phyloP scores from a whole-genome alignment of 2,113 vertebrate genomes.

The Thoracochromis brauschi region DNA sequence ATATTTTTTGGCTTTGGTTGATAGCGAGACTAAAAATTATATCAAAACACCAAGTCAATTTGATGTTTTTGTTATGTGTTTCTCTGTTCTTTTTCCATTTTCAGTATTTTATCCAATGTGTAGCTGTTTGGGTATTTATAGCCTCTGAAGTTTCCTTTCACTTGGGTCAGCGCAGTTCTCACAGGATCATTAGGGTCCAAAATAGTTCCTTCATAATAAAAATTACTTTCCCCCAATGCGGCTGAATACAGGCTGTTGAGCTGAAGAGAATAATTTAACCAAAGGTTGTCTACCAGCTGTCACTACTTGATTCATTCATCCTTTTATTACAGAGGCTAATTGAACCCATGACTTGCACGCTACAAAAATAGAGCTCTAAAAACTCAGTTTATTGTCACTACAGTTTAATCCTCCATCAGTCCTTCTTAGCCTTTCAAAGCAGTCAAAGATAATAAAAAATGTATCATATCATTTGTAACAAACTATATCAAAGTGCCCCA shows the following conservation, averaged over 20 bases:
- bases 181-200: neutral
- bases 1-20: neutral
- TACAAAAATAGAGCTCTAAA: slow-evolving; percentile 20
- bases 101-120: neutral
- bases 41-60: neutral
- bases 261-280: slow-evolving; percentile 29
- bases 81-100: neutral
- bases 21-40: neutral
- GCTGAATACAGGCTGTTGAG: neutral
- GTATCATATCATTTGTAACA: neutral
- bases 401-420: neutral
- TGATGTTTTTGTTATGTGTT: neutral
- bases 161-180: neutral
- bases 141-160: slow-evolving; percentile 8
- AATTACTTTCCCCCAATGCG: neutral
- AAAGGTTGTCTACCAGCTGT: slow-evolving; percentile 37
- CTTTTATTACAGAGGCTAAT: neutral
- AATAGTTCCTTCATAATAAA: slow-evolving; percentile 13
- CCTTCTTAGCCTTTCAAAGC: neutral
- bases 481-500: neutral
- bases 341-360: neutral
- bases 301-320: slow-evolving; percentile 17
- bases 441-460: neutral
- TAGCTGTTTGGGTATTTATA: neutral
- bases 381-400: neutral